phyloP scores from a whole-genome alignment of 2,888 invertebrate species.

The Cheilosia urbana region DNA sequence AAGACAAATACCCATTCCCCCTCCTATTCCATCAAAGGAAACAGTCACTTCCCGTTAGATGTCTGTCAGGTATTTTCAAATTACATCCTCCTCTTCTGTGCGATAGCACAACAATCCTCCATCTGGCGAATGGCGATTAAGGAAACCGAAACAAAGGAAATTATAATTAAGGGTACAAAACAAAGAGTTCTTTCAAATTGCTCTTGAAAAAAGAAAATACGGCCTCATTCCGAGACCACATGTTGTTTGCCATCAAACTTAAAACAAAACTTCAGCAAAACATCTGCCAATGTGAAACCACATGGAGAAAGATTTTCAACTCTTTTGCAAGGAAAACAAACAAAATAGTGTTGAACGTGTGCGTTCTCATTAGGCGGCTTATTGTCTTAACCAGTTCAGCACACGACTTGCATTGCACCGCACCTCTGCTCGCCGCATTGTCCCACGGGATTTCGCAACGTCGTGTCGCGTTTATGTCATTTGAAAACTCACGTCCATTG shows the following conservation, averaged over 20 bases:
- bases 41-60: slow-evolving; percentile 12
- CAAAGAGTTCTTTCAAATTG: slow-evolving; percentile 53
- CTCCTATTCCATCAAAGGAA: neutral
- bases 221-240: slow-evolving; percentile 66
- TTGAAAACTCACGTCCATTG: slow-evolving; percentile 68
- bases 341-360: slow-evolving; percentile 42
- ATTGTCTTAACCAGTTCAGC: slow-evolving; percentile 69
- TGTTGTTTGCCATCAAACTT: slow-evolving; percentile 65
- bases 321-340: slow-evolving; percentile 68
- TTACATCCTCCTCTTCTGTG: slow-evolving; percentile 42
- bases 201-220: slow-evolving; percentile 32
- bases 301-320: slow-evolving; percentile 43
- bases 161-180: slow-evolving; percentile 69
- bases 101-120: slow-evolving; percentile 37
- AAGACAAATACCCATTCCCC: no score
- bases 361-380: slow-evolving; percentile 68
- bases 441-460: slow-evolving; percentile 56
- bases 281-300: slow-evolving; percentile 61
- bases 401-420: slow-evolving; percentile 52
- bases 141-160: slow-evolving; percentile 51
- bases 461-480: slow-evolving; percentile 55
- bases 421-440: slow-evolving; percentile 4
- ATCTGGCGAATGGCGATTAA: slow-evolving; percentile 69
- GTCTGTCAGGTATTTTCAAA: slow-evolving; percentile 32
- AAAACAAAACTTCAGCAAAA: slow-evolving; percentile 43